Conservation (phyloP, 1,140 invertebrate species). For the Orius insidiosus region DNA sequence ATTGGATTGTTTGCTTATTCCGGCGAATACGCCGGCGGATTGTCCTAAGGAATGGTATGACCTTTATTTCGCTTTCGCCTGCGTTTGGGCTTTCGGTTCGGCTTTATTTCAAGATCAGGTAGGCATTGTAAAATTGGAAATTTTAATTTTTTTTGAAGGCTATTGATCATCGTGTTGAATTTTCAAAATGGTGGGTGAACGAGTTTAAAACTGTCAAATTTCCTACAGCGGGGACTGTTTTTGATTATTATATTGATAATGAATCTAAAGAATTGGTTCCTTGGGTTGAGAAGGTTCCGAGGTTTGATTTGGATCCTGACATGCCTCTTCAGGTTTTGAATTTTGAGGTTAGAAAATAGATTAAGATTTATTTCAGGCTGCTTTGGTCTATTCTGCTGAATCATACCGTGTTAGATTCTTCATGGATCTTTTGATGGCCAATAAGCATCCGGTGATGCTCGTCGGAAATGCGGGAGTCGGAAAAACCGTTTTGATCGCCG, state of each 20-base stretch:
- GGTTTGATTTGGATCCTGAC: conserved; percentile 83
- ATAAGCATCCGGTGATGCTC: conserved; percentile 80
- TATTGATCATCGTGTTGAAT: conserved; percentile 61
- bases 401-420: conserved; percentile 80
- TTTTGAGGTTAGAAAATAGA: neutral
- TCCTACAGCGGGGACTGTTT: conserved; percentile 75
- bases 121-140: conserved; percentile 20
- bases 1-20: conserved; percentile 67
- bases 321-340: conserved; percentile 62
- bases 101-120: conserved; percentile 87
- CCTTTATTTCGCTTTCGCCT: conserved; percentile 88
- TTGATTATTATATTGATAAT: conserved; percentile 84
- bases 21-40: conserved; percentile 64
- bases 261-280: conserved; percentile 77
- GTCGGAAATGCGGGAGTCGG: conserved; percentile 82
- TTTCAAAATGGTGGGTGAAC: conserved; percentile 93
- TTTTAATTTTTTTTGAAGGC: conserved; percentile 26
- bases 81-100: conserved; percentile 92
- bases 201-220: conserved; percentile 94
- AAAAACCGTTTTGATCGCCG: conserved; percentile 73
- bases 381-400: conserved; percentile 84
- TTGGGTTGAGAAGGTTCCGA: conserved; percentile 75
- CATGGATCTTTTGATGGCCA: conserved; percentile 73
- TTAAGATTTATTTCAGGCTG: conserved; percentile 57
- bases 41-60: conserved; percentile 91